Conservation (phyloP, 2,113 vertebrate species). For the Periophthalmodon schlosseri region DNA sequence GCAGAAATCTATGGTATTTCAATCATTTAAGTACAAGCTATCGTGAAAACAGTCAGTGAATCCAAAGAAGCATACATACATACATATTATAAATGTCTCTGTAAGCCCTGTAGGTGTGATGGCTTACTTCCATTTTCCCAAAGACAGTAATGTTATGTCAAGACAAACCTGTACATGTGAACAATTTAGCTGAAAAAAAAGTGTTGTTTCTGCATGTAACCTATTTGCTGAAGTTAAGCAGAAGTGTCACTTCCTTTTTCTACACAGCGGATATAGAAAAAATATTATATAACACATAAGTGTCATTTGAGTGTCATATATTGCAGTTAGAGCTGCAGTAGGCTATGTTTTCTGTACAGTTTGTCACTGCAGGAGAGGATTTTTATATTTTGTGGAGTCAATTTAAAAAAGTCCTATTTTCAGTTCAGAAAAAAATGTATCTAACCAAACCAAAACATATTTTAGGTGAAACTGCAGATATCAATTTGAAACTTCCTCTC, state of each 20-base stretch:
- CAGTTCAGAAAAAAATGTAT: not conserved
- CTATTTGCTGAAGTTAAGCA: constrained; percentile 5
- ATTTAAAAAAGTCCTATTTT: too few species aligned
- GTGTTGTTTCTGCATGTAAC: not conserved
- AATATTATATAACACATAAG: constrained; percentile 34
- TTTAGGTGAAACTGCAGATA: too few species aligned
- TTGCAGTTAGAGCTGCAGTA: not conserved
- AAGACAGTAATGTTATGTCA: constrained; percentile 2
- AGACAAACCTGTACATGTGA: not conserved
- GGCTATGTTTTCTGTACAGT: not conserved
- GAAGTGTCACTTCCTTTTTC: constrained; percentile 36
- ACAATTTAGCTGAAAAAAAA: not conserved
- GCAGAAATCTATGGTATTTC: constrained; percentile 18
- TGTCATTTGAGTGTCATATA: not conserved
- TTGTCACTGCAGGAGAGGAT: not conserved
- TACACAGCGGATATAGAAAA: constrained; percentile 9
- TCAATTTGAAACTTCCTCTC: too few species aligned
- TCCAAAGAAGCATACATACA: constrained; percentile 15
- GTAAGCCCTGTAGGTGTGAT: not conserved
- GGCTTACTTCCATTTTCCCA: constrained; percentile 7
- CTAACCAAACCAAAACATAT: not conserved
- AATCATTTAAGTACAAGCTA: constrained; percentile 28
- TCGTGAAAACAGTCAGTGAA: constrained; percentile 20
- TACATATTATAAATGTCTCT: not conserved
- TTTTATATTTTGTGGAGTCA: not conserved